Percentiles rank a stretch among this genome's conserved stretches.
Conservation (phyloP, 2,113 vertebrate species). For the Mesoclemmys tuberculata region DNA sequence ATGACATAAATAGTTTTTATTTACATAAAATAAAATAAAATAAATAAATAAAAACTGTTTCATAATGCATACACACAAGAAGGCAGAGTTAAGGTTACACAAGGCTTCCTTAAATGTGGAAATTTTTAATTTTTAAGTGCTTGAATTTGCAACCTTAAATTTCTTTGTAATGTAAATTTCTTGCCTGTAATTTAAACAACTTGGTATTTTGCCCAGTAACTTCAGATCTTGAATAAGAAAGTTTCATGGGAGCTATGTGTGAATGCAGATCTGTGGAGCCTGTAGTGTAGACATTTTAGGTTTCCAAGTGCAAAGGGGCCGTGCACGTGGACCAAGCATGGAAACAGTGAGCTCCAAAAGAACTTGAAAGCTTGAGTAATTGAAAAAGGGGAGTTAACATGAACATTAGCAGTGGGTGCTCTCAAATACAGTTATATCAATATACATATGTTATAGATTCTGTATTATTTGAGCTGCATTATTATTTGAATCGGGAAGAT, state of each 20-base stretch:
- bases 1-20: too few relatives aligned
- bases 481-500: conserved; percentile 5
- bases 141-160: fast-evolving
- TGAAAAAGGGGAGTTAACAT: conserved; percentile 8
- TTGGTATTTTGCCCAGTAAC: neutral
- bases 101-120: neutral
- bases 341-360: conserved; percentile 57
- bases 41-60: neutral
- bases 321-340: conserved; percentile 28
- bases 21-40: too few relatives aligned
- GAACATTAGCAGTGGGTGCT: neutral
- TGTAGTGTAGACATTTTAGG: conserved; percentile 38
- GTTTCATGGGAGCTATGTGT: neutral
- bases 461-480: neutral
- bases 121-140: neutral
- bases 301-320: conserved; percentile 45
- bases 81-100: neutral
- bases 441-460: too few relatives aligned
- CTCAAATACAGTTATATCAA: too few relatives aligned
- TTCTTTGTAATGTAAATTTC: neutral
- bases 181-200: neutral
- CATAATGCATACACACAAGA: fast-evolving
- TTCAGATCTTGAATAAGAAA: neutral
- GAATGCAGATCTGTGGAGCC: neutral
- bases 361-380: conserved; percentile 10